These are phyloP conservation scores for Pogonocichla stellata DNA, from an alignment of 2,113 vertebrate genomes.

Conservation along the genomic window DNA sequence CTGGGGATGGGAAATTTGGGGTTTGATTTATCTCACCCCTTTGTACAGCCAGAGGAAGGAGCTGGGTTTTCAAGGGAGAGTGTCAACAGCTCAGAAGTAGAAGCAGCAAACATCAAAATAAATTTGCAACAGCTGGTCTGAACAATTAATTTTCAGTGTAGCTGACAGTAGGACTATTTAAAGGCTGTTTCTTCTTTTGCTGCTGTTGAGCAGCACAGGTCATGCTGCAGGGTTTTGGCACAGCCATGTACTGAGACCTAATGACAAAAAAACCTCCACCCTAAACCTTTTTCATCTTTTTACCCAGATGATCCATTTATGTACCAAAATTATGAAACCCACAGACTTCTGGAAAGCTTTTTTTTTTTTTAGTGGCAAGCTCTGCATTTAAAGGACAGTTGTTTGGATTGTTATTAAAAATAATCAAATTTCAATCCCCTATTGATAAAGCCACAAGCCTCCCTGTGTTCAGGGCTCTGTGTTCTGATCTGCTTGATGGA, in stretches of 20 bases:
- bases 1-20: background rate
- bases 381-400: background rate
- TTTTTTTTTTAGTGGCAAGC: background rate
- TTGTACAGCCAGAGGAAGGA: background rate
- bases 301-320: background rate
- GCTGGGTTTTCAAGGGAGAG: background rate
- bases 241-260: background rate
- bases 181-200: background rate
- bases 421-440: constrained; percentile 25
- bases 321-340: background rate
- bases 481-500: constrained; percentile 8
- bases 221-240: background rate
- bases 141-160: background rate
- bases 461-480: constrained; percentile 1
- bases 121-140: background rate
- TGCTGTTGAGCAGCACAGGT: background rate
- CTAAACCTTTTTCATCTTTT: background rate
- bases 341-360: background rate
- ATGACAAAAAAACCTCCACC: background rate
- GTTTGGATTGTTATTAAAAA: constrained; percentile 46
- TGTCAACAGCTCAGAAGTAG: background rate
- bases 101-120: background rate
- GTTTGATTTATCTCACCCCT: background rate
- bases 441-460: constrained; percentile 30
- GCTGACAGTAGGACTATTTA: background rate